phyloP scores from a whole-genome alignment of 2,888 invertebrate genomes.

The Strigamia transsilvanica region DNA sequence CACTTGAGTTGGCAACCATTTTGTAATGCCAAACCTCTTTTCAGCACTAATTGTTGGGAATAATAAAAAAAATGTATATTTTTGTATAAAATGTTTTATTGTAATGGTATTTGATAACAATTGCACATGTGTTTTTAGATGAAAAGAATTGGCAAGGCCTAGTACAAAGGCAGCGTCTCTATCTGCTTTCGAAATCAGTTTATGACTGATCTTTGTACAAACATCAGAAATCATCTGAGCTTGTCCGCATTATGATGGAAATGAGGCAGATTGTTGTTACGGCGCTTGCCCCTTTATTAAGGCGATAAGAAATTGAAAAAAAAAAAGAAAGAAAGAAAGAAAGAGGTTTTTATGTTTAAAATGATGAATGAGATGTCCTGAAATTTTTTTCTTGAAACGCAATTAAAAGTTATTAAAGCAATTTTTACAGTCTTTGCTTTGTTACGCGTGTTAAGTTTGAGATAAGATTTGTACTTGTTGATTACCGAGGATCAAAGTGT shows the following conservation, averaged over 20 bases:
- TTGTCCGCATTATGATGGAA: constrained; percentile 42
- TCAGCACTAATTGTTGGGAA: constrained; percentile 4
- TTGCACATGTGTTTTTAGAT: neutral
- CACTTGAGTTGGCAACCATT: constrained; percentile 5
- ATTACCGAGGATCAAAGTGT: constrained; percentile 36
- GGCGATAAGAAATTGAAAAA: constrained; percentile 31
- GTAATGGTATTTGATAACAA: neutral
- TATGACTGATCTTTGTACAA: constrained; percentile 32
- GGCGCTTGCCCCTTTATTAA: constrained; percentile 31
- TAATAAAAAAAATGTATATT: neutral
- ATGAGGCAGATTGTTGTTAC: constrained; percentile 42
- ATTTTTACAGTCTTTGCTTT: constrained; percentile 43
- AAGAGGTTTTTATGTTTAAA: neutral
- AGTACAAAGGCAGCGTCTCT: constrained; percentile 28
- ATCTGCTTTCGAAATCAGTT: constrained; percentile 25
- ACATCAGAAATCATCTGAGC: constrained; percentile 42
- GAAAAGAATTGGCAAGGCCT: constrained; percentile 9
- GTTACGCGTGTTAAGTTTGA: constrained; percentile 35
- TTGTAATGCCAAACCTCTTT: constrained; percentile 5
- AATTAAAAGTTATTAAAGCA: constrained; percentile 43
- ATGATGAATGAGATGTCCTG: constrained; percentile 36
- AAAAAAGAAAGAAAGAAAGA: neutral
- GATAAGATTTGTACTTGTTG: constrained; percentile 34
- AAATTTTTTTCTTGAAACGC: neutral
- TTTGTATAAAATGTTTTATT: neutral